Percentiles rank a stretch among this genome's conserved stretches.
Conservation (phyloP, 2,888 invertebrate species). For the Hydriomena furcata region DNA sequence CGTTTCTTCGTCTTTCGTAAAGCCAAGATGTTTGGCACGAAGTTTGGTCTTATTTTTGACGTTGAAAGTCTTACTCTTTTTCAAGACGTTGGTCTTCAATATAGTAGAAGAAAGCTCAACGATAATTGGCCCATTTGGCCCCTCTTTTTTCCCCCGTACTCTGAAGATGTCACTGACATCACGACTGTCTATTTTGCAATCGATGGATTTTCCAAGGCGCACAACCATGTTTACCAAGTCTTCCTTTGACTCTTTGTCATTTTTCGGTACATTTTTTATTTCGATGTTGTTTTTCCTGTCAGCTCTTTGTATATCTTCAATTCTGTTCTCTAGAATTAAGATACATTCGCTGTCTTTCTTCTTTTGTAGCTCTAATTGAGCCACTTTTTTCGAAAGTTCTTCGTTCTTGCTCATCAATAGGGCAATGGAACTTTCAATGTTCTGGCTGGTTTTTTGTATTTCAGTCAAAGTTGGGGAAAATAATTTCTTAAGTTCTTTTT, state of each 20-base stretch:
- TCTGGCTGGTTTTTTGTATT: neutral
- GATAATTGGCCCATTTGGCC: too few relatives aligned
- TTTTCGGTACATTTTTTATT: slow-evolving; percentile 5
- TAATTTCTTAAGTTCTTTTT: neutral
- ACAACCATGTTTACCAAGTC: slow-evolving; percentile 1
- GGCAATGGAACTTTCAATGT: neutral
- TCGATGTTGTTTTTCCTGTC: neutral
- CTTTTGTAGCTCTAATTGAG: neutral
- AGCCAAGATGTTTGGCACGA: too few relatives aligned
- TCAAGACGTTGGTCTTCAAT: too few relatives aligned
- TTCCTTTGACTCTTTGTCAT: slow-evolving; percentile 1
- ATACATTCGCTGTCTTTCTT: neutral
- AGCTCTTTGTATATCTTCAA: neutral
- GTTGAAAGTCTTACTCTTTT: too few relatives aligned
- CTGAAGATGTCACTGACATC: too few relatives aligned
- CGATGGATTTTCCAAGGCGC: neutral
- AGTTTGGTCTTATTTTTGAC: too few relatives aligned
- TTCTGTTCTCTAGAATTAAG: neutral
- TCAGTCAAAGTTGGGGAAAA: neutral
- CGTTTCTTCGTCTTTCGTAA: too few relatives aligned
- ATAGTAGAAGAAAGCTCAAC: too few relatives aligned
- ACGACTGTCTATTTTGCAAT: too few relatives aligned
- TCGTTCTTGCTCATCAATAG: neutral
- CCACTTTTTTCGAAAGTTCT: neutral
- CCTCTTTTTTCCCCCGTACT: too few relatives aligned